Evolutionary conservation across 2,113 vertebrate species (phyloP).

Genomic region (Hippolais icterina): DNA sequence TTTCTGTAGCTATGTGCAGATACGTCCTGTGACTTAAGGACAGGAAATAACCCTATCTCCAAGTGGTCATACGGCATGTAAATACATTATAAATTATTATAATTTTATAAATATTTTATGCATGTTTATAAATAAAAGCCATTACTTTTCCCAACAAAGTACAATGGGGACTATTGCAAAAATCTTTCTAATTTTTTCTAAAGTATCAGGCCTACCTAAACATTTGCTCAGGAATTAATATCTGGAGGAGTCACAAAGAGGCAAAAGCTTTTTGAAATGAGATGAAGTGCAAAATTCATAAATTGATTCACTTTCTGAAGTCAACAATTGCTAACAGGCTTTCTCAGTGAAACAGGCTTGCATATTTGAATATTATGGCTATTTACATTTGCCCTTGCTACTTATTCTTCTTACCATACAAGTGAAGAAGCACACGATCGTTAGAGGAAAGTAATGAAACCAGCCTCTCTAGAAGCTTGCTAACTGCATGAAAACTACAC

Average conservation of each 20-base stretch:
- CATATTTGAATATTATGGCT: background rate
- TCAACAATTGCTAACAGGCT: background rate
- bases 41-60: background rate
- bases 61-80: background rate
- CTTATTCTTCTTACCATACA: background rate
- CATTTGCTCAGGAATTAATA: background rate
- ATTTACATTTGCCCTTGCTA: background rate
- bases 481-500: background rate
- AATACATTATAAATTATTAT: background rate
- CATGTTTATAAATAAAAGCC: background rate
- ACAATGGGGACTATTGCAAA: background rate
- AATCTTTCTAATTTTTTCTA: background rate
- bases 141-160: background rate
- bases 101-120: background rate
- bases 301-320: background rate
- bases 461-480: background rate
- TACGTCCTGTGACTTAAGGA: background rate
- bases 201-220: background rate
- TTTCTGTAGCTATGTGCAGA: background rate
- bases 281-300: background rate
- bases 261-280: background rate
- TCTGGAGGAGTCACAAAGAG: background rate
- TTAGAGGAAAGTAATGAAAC: background rate
- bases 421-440: background rate
- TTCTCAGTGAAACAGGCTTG: background rate